phyloP scores from a whole-genome alignment of 2,113 vertebrate species.

The Heterotilapia buettikoferi region DNA sequence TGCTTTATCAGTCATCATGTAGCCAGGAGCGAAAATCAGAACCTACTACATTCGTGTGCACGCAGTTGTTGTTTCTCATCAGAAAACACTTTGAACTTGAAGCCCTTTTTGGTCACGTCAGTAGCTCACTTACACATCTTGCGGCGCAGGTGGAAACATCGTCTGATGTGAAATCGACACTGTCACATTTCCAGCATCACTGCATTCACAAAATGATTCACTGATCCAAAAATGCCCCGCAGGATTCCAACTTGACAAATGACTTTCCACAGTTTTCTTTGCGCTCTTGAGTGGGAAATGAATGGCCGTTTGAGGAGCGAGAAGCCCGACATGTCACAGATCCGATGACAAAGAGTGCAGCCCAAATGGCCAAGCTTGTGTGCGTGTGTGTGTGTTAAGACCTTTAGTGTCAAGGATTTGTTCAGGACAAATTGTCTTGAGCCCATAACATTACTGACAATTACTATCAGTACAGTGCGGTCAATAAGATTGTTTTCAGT shows the following conservation, averaged over 20 bases:
- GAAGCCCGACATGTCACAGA: not conserved
- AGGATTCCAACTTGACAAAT: slow-evolving; percentile 49
- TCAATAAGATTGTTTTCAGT: not conserved
- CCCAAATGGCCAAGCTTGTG: not conserved
- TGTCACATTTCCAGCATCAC: slow-evolving; percentile 40
- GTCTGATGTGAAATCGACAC: slow-evolving; percentile 9
- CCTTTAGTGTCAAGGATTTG: slow-evolving; percentile 32
- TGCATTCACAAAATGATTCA: slow-evolving; percentile 32
- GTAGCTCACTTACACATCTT: not conserved
- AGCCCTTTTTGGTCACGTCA: not conserved
- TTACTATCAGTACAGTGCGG: not conserved
- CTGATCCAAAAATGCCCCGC: slow-evolving; percentile 28
- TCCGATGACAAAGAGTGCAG: slow-evolving; percentile 27
- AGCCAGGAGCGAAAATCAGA: not conserved
- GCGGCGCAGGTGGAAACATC: slow-evolving; percentile 13
- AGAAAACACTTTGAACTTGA: not conserved
- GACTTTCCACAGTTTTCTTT: slow-evolving; percentile 24
- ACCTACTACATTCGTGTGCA: not conserved
- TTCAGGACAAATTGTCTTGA: not conserved
- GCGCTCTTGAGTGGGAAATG: not conserved
- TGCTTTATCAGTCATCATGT: not conserved
- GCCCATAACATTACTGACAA: not conserved
- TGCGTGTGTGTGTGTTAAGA: slow-evolving; percentile 23
- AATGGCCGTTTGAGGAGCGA: not conserved
- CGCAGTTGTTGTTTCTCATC: not conserved